Evolutionary conservation across 1,140 invertebrate species (phyloP).

Genomic region (Doryteuthis pealeii): DNA sequence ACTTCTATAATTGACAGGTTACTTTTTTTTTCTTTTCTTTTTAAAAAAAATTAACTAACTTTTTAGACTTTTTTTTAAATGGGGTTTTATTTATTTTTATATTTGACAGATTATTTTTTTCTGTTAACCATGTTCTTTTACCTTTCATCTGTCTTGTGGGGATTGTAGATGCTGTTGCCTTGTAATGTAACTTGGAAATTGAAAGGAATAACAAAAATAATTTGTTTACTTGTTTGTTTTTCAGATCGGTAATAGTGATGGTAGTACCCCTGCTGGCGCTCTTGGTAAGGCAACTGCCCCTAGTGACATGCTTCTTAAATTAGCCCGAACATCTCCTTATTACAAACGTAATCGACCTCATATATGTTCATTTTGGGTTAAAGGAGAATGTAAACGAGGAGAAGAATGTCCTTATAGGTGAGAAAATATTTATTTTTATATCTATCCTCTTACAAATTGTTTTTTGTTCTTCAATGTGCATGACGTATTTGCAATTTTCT

Average conservation of each 20-base stretch:
- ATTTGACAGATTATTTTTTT: too few species aligned
- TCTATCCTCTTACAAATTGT: too few species aligned
- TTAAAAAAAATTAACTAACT: too few species aligned
- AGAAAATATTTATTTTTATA: neutral
- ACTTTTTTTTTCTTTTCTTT: too few species aligned
- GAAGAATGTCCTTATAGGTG: constrained; percentile 96
- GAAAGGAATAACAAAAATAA: too few species aligned
- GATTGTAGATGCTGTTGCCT: too few species aligned
- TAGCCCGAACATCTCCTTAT: constrained; percentile 96
- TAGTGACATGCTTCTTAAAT: constrained; percentile 85
- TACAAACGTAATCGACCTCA: constrained; percentile 98
- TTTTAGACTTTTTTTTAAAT: too few species aligned
- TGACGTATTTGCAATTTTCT: constrained; percentile 1
- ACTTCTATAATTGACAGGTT: too few species aligned
- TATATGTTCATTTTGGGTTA: constrained; percentile 99
- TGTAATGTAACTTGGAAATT: too few species aligned
- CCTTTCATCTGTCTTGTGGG: too few species aligned
- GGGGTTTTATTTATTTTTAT: too few species aligned
- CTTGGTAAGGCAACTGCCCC: constrained; percentile 63
- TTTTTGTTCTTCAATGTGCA: neutral
- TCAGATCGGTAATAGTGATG: constrained; percentile 61
- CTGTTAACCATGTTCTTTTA: too few species aligned
- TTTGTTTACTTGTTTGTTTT: constrained; percentile 8
- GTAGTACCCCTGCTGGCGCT: constrained; percentile 61
- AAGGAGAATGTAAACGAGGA: constrained; percentile 97